phyloP scores from a whole-genome alignment of 2,797 vertebrate species.

The Ctenosaura bakeri region DNA sequence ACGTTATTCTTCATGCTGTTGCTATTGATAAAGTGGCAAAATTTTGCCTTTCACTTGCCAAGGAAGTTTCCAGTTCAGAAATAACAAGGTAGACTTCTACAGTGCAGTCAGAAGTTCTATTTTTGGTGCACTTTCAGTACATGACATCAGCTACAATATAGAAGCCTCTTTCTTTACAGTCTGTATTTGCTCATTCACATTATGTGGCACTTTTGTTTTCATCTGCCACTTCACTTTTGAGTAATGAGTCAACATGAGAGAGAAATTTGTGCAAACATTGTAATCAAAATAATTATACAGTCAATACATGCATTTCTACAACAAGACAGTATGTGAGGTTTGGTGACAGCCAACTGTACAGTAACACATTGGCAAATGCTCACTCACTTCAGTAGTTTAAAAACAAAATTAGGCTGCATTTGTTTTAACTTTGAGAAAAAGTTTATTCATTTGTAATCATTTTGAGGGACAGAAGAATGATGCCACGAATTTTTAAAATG shows the following conservation, averaged over 20 bases:
- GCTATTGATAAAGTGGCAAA: background rate
- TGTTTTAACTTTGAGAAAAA: background rate
- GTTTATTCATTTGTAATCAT: background rate
- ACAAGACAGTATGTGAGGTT: conserved; percentile 24
- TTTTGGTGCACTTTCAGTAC: background rate
- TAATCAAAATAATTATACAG: conserved; percentile 17
- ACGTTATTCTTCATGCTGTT: background rate
- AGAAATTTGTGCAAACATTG: background rate
- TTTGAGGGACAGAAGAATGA: background rate
- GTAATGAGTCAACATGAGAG: background rate
- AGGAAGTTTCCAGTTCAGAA: background rate
- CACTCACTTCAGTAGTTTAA: background rate
- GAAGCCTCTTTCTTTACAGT: background rate
- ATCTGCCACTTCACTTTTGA: conserved; percentile 33
- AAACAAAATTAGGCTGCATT: background rate
- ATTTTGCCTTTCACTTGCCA: background rate
- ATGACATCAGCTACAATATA: background rate
- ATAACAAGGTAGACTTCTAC: background rate
- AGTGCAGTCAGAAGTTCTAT: background rate
- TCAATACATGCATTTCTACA: background rate
- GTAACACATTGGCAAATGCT: background rate
- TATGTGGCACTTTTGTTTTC: conserved; percentile 8
- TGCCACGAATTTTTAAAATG: background rate
- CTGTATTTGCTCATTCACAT: background rate
- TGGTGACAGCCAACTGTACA: conserved; percentile 1